Evolutionary conservation across 2,797 vertebrate genomes (phyloP), one percentile per base, ranked within the genome.

Genomic region (Schizothorax lantsangensis): DNA sequence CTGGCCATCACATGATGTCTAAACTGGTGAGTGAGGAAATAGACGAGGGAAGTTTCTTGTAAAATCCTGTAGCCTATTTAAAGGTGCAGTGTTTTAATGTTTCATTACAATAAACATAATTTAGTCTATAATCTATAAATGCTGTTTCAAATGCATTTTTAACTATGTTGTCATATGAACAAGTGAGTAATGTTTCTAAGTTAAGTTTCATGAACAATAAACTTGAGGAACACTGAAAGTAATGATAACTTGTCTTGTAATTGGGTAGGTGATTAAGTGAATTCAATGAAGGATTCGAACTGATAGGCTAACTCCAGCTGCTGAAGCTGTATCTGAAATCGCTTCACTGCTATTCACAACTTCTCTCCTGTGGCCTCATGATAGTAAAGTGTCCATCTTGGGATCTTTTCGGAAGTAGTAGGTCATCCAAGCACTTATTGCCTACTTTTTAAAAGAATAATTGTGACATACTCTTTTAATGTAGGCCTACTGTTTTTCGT

Each of bases 1-100:
- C 59, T 43, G 11, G 38, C 14, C 52, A 36, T 85, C 75, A 80
- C 77, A 30, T 73, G 64, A 85, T n/a, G 12, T 33, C 0, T 45
- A 23, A 43, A 14, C 38, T 71, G 26, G 11, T 8, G 15, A 71
- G 21, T 17, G 17, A 73, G 81, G 49, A 82, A 71, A n/a, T 36
- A 52, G 45, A 23, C 12, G 10, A 49, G 6, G 64, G 21, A 71
- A 49, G 78, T 47, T 49, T 36, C 19, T 30, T 7, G 23, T 64
- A 26, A 45, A 79, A 26, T 23, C 5, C 10, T 36, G 30, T 54
- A 30, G 30, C 30, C 30, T 30, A 14, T 54, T 77, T 54, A 54
- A 77, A 36, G 19, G 17, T 54, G 47, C 17, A 36, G 47, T 36
- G 2, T 5, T 23, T 14, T 72, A 8, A 45, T 26, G 0, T 54